Evolutionary conservation across 2,797 vertebrate genomes (phyloP), one percentile per base, ranked within the genome.

Genomic region (Nannoperca australis): DNA sequence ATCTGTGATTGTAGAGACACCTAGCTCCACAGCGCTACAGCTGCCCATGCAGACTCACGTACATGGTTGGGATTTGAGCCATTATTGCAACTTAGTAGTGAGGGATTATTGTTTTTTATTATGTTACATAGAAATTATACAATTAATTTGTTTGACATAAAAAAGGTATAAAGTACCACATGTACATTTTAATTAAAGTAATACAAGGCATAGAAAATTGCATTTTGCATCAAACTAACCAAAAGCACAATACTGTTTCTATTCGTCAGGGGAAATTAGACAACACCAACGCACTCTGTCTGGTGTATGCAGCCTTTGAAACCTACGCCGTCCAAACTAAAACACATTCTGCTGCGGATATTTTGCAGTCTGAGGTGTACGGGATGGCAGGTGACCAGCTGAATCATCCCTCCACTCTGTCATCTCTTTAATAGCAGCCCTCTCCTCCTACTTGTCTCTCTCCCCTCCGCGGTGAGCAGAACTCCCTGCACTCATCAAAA

Each of bases 401-500:
- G 90, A 91, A 90, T 93, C 88, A 91, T 89, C 83, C 70, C 76
- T 85, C 73, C 82, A 73, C 85, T 88, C 83, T 58, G 76, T 93
- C 88, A 92, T 90, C 78, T 80, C 79, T 89, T 85, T 91, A 91
- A 92, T 83, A 88, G 89, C 84, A 74, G 60, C 82, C 72, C 81
- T 91, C 84, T 88, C 88, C 92, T 86, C 93, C 86, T 85, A 82
- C 86, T 85, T 79, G 72, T 85, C 87, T 89, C 67, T 83, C 76
- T 70, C 77, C 63, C 69, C 73, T 82, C 88, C 84, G 81, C 68
- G 79, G 72, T 76, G 77, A 85, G 79, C 84, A 90, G 78, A 91
- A 92, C 87, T 91, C 88, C 87, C 84, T 86, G 79, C 89, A 86
- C 92, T 92, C 90, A 89, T 93, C 91, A 93, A 91, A 93, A 93